phyloP scores from a whole-genome alignment of 2,888 invertebrate species.

The Noctua janthe region DNA sequence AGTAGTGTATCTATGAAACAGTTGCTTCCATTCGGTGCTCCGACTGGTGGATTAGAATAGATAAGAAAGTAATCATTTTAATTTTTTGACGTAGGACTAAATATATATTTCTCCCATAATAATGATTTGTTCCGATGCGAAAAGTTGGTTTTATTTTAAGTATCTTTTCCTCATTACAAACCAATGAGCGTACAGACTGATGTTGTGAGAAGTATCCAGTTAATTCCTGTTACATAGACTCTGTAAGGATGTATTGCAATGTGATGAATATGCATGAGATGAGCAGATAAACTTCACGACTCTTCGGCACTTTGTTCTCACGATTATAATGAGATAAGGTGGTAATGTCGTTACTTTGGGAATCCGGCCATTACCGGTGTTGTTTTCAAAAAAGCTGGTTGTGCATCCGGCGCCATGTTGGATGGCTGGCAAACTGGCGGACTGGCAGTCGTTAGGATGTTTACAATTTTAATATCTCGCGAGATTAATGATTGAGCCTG shows the following conservation, averaged over 20 bases:
- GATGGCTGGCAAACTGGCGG: background rate
- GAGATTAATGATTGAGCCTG: slow-evolving; percentile 5
- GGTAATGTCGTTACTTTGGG: slow-evolving; percentile 41
- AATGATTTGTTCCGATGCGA: background rate
- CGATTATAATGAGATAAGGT: slow-evolving; percentile 39
- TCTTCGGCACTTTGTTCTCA: slow-evolving; percentile 19
- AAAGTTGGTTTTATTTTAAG: background rate
- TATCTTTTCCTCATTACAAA: background rate
- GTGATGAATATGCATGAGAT: slow-evolving; percentile 37
- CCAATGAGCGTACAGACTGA: background rate
- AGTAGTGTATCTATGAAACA: background rate
- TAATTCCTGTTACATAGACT: slow-evolving; percentile 3
- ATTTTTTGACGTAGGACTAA: background rate
- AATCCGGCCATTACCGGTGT: slow-evolving; percentile 56
- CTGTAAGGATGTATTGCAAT: slow-evolving; percentile 21
- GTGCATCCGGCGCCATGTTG: slow-evolving; percentile 39
- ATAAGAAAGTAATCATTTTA: background rate
- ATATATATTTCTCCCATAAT: background rate
- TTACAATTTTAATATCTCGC: slow-evolving; percentile 36
- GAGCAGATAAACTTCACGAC: background rate
- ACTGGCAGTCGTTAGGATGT: slow-evolving; percentile 40
- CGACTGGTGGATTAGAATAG: background rate
- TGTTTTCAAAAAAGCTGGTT: slow-evolving; percentile 52
- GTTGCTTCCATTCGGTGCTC: background rate
- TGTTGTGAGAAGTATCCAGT: slow-evolving; percentile 3